Base-by-base conservation (phyloP, 2,888 invertebrate species). In the Ommatoiulus sabulosus region DNA sequence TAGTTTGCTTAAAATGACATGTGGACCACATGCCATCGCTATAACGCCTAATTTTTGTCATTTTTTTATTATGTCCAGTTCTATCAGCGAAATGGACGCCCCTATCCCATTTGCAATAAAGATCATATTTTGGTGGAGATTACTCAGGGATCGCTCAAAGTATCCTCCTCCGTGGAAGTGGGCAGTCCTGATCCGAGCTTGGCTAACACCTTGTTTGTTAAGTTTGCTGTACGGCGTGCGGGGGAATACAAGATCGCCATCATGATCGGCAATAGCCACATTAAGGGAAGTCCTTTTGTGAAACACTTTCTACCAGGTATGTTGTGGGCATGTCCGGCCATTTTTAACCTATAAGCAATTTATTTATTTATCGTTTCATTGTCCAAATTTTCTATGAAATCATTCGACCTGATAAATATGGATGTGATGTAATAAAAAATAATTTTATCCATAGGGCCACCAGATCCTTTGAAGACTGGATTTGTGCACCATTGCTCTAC, bases 91-190 rank as follows among this genome's bases (percentile, higher is more conserved):
- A 98, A 98, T 93, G 97, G 98, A 44, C 97, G 97, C 92, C 97
- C 98, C 90, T 98, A 98, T 94, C 97, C 97, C 91, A 96, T 98
- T 92, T 97, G 97, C 93, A 97, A 97, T 94, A 96, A 96, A 90
- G 98, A 98, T 93, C 96, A 97, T 92, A 95, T 98, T 91, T 95
- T 96, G 91, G 96, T 98, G 90, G 96, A 96, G 93, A 97, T 98
- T 91, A 95, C 96, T 89, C 97, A 97, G 92, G 97, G 96, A 90
- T 95, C 96, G 85, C 95, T 96, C 91, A 93, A 96, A 95, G 95
- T 97, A 90, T 96, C 97, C 15, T 96, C 97, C 86, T 95, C 97
- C 90, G 95, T 96, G 91, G 97, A 98, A 93, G 94, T 97, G 91
- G 98, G 97, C 85, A 96, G 96, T 10, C 95, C 95, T 52, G 96